Conservation (phyloP, 2,888 invertebrate genomes). For the Silvanus unidentatus region DNA sequence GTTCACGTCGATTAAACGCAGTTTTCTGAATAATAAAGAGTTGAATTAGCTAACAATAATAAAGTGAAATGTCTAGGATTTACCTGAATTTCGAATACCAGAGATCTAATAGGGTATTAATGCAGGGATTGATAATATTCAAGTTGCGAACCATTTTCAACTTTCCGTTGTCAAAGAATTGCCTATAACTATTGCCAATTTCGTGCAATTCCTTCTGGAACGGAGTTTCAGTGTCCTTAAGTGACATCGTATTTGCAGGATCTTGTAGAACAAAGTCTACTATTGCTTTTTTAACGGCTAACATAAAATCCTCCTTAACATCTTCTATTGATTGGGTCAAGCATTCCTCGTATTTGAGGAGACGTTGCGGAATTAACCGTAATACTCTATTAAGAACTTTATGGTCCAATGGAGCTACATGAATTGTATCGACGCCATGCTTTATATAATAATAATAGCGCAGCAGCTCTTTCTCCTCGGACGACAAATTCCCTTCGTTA, state of each 20-base stretch:
- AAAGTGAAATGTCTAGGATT: too few relatives aligned
- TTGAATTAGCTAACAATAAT: constrained; percentile 6
- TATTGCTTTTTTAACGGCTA: constrained; percentile 84
- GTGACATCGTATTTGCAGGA: constrained; percentile 54
- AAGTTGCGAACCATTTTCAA: constrained; percentile 56
- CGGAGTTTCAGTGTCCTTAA: constrained; percentile 50
- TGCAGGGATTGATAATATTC: constrained; percentile 73
- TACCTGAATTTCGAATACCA: constrained; percentile 77
- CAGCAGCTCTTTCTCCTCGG: constrained; percentile 62
- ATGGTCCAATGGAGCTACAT: constrained; percentile 78
- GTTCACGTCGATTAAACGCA: constrained; percentile 56
- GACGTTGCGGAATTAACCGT: constrained; percentile 55
- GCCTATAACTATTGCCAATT: constrained; percentile 64
- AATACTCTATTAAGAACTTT: constrained; percentile 63
- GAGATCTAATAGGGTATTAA: constrained; percentile 70
- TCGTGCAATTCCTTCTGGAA: constrained; percentile 54
- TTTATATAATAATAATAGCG: constrained; percentile 87
- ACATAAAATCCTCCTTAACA: constrained; percentile 78
- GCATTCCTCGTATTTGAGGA: constrained; percentile 58
- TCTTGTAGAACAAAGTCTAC: constrained; percentile 88
- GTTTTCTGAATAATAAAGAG: constrained; percentile 46
- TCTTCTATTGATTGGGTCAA: constrained; percentile 63
- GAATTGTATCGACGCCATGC: constrained; percentile 84
- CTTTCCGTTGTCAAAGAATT: constrained; percentile 44
- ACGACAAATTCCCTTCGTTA: constrained; percentile 36